These are phyloP conservation scores for Hippoglossus stenolepis DNA, from an alignment of 2,113 vertebrate genomes.

Conservation along the genomic window DNA sequence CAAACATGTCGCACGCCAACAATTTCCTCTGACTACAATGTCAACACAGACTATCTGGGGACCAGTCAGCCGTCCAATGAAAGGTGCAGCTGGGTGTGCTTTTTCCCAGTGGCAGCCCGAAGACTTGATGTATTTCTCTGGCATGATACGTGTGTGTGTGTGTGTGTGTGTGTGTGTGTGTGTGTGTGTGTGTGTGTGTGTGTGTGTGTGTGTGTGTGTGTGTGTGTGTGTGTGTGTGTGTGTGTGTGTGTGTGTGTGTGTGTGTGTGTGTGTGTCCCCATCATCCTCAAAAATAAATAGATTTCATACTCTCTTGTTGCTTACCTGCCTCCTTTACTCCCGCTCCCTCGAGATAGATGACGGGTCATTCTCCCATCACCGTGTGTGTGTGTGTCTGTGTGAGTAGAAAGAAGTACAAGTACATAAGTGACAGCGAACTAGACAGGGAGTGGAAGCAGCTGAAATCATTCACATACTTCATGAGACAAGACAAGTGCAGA, in stretches of 20 bases:
- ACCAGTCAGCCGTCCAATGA: constrained; percentile 28
- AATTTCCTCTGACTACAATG: constrained; percentile 36
- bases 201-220: too few relatives aligned
- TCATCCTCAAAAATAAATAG: too few relatives aligned
- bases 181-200: neutral
- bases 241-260: too few relatives aligned
- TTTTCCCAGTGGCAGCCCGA: constrained; percentile 9
- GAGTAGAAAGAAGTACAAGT: neutral
- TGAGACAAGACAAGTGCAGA: constrained; percentile 1
- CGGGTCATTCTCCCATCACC: too few relatives aligned
- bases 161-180: neutral
- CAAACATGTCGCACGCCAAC: constrained; percentile 24
- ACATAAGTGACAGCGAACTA: constrained; percentile 10
- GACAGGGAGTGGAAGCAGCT: neutral
- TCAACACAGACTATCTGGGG: constrained; percentile 50
- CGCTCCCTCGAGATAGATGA: too few relatives aligned
- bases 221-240: neutral
- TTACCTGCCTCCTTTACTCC: too few relatives aligned
- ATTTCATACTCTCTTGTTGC: too few relatives aligned
- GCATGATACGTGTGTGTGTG: neutral
- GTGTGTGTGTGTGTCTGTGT: neutral
- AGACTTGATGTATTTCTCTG: constrained; percentile 44
- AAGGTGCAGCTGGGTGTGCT: constrained; percentile 29
- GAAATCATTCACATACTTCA: constrained; percentile 26
- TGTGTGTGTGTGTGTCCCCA: too few relatives aligned